Conservation (phyloP, 2,113 vertebrate species). For the Aldabrachelys gigantea region DNA sequence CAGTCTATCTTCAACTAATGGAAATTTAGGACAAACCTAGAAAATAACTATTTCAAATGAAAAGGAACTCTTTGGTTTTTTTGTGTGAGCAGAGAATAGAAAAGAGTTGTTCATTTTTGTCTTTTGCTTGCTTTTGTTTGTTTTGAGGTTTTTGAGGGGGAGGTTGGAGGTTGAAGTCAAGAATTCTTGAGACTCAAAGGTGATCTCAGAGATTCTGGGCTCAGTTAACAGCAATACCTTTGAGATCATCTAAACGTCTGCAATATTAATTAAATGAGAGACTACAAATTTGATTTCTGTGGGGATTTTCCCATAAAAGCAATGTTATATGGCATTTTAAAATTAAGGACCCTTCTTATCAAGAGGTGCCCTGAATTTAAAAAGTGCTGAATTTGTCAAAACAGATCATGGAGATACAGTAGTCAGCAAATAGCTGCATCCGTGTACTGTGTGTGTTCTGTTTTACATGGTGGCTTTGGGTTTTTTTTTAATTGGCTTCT, state of each 20-base stretch:
- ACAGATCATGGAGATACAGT: background rate
- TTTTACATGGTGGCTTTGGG: background rate
- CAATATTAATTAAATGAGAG: constrained; percentile 40
- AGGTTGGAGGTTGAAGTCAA: background rate
- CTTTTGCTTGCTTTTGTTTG: background rate
- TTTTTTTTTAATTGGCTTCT: background rate
- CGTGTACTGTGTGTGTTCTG: background rate
- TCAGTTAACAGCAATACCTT: constrained; percentile 1
- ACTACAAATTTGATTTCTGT: constrained; percentile 20
- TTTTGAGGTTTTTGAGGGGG: background rate
- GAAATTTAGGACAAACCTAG: no score
- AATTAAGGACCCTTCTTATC: background rate
- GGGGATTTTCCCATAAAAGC: constrained; percentile 24
- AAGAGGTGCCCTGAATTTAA: constrained; percentile 15
- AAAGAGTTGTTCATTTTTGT: background rate
- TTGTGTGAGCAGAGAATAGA: constrained; percentile 1
- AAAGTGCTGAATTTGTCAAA: background rate
- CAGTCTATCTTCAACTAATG: background rate
- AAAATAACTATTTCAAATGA: background rate
- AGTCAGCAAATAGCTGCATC: background rate
- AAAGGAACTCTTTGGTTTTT: background rate
- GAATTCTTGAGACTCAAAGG: background rate
- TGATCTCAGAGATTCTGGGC: background rate
- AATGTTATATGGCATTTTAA: constrained; percentile 45
- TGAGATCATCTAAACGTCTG: constrained; percentile 38